Percentiles rank a stretch among this genome's conserved stretches.
Evolutionary conservation across 2,888 invertebrate species (phyloP).

Genomic region (Caenorhabditis plicata): DNA sequence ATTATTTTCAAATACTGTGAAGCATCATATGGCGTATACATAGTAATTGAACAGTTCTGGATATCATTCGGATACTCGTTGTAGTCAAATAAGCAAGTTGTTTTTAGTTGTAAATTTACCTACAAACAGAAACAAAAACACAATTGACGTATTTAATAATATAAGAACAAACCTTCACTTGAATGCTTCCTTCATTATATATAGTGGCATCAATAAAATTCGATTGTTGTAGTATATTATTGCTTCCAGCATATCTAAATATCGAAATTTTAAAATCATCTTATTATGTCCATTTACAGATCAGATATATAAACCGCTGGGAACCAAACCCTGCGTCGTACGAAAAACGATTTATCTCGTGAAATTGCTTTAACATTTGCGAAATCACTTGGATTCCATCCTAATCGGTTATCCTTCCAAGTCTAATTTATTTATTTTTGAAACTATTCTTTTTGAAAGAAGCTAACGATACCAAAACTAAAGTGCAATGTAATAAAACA

Average conservation of each 20-base stretch:
- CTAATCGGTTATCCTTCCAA: constrained; percentile 8
- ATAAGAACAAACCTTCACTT: background rate
- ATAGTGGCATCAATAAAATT: background rate
- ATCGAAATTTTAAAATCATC: background rate
- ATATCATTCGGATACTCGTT: constrained; percentile 23
- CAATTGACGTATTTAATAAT: background rate
- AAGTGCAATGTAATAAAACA: background rate
- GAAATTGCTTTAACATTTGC: background rate
- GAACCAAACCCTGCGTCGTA: background rate
- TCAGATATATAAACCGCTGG: constrained; percentile 6
- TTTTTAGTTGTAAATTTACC: constrained; percentile 4
- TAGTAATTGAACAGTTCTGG: constrained; percentile 19
- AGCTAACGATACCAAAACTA: constrained; percentile 4
- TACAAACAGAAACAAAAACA: background rate
- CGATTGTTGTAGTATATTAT: background rate
- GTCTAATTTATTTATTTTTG: constrained; percentile 4
- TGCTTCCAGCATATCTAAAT: constrained; percentile 8
- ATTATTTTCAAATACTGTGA: too few species aligned
- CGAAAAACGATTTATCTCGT: background rate
- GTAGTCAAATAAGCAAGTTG: constrained; percentile 13
- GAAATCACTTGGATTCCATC: constrained; percentile 3
- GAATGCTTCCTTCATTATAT: background rate
- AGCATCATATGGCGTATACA: constrained; percentile 10
- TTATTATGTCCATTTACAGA: constrained; percentile 7
- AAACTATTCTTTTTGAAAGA: too few species aligned